Evolutionary conservation across 2,888 invertebrate genomes (phyloP), one percentile per base, ranked within the genome.

Genomic region (Biston betularia): DNA sequence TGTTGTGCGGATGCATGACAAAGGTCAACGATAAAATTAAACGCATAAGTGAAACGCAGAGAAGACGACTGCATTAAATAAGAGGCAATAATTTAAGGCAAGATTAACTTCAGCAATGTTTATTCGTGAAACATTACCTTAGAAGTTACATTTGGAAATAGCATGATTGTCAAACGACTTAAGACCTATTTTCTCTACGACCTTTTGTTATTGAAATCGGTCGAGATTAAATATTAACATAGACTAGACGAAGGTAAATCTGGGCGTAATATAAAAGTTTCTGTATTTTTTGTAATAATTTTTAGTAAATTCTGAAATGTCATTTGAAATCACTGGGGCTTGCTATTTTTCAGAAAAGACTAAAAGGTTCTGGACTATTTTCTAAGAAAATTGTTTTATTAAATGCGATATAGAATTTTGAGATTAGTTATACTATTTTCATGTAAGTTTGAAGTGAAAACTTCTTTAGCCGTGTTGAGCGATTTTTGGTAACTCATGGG

Each of bases 171-270:
- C 24, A 24, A 24, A 42, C 10, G 10, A 11, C 42, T 1, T 10
- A 42, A 42, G 9, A 42, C 10, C 9, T 42, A 10, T 10, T 10
- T 42, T 11, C 11, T 1, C 1, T 42, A 10, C 11, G 38, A 10
- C 15, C 15, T 15, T 53, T 53, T 40, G 15, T 12, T 40, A 53
- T 53, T 53, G 15, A 38, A 53, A 40, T 40, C 34, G 34, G 35
- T 53, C 15, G 38, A 15, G 15, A 14, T 53, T 40, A 53, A 53
- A 53, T 40, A 53, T 53, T 53, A 40, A 53, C 14, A 11, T 9
- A 53, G 15, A 15, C 53, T 53, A 53, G 40, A 53, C 15, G 40
- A 15, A 40, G 15, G 40, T 15, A 35, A 52, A 49, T 11, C 33
- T 0, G 24, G 11, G 24, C 24, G n/a, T 35, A 35, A 14, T 35